A percentile compares a stretch with the other conserved stretches of the same genome.
Evolutionary conservation across 2,113 vertebrate species (phyloP).

Genomic region (Probosciger aterrimus): DNA sequence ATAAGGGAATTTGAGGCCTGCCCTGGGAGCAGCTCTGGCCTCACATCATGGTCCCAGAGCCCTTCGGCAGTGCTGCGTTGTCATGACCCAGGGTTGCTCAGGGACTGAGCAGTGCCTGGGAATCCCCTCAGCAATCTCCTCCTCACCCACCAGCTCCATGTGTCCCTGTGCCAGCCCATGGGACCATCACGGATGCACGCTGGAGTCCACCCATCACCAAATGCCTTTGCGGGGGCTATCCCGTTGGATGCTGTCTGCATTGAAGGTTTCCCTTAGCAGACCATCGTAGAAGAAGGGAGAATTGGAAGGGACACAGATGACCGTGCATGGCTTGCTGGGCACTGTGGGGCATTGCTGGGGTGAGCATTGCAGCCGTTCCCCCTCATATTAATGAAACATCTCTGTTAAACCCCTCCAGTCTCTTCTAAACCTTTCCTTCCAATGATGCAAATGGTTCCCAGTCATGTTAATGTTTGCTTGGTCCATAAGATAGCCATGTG

Average conservation of each 20-base stretch:
- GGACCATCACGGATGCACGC: rapidly evolving
- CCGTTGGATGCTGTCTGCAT: background rate
- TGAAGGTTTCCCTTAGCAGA: background rate
- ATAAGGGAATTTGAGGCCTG: background rate
- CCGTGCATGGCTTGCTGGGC: background rate
- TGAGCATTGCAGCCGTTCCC: background rate
- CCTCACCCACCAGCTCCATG: background rate
- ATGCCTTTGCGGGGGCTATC: background rate
- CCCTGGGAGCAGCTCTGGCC: background rate
- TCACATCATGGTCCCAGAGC: background rate
- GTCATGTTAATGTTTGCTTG: background rate
- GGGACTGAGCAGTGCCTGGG: background rate
- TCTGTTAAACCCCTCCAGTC: background rate
- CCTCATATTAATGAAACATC: background rate
- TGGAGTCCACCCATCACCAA: background rate
- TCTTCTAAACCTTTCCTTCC: background rate
- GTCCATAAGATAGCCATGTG: background rate
- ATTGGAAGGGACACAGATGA: rapidly evolving
- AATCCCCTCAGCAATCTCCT: background rate
- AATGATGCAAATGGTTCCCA: background rate
- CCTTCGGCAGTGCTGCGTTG: rapidly evolving
- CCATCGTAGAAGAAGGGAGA: background rate
- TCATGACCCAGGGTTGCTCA: rapidly evolving
- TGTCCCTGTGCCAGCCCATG: background rate
- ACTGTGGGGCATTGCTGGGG: background rate